Evolutionary conservation across 1,140 invertebrate species (phyloP).

Genomic region (Acromyrmex charruanus): DNA sequence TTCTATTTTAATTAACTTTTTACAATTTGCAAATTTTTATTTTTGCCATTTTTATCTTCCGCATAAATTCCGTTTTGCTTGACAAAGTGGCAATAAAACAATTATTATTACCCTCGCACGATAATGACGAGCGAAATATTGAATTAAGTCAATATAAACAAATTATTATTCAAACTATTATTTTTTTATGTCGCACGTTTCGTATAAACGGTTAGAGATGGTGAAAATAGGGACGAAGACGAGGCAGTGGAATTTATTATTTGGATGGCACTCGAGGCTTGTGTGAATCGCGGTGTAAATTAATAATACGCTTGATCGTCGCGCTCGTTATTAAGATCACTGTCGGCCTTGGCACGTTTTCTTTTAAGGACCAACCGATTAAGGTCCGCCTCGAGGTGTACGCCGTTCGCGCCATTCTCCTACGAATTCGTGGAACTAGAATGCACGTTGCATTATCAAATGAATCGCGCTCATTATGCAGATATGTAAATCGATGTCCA

Average conservation of each 20-base stretch:
- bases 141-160: background rate
- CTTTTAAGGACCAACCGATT: constrained; percentile 72
- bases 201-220: background rate
- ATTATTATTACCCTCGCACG: background rate
- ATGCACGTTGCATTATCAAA: constrained; percentile 49
- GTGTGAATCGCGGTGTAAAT: constrained; percentile 63
- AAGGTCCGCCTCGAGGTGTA: constrained; percentile 55
- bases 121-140: background rate
- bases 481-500: constrained; percentile 55
- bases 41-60: background rate
- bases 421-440: constrained; percentile 69
- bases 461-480: constrained; percentile 57
- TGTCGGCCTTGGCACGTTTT: constrained; percentile 74
- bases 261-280: constrained; percentile 46
- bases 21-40: background rate
- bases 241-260: background rate
- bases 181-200: background rate
- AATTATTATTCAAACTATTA: background rate
- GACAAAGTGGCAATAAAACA: background rate
- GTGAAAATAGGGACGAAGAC: background rate
- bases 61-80: background rate
- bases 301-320: constrained; percentile 60
- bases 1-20: background rate
- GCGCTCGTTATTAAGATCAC: constrained; percentile 45
- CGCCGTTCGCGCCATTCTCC: constrained; percentile 68